A percentile compares a stretch with the other conserved stretches of the same genome.
Conservation (phyloP, 1,140 invertebrate species). For the Drosophila melanogaster region Release_6_plus_ISO1_MT NT_037436.4:11845001-11845500, state of each 20-base stretch:
- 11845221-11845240: background rate
- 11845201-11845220: slow-evolving; percentile 19
- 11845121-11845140: slow-evolving; percentile 67
- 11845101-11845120: slow-evolving; percentile 6
- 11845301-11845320: background rate
- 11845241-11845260: background rate
- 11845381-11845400: background rate
- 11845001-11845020: background rate
- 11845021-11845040: slow-evolving; percentile 42
- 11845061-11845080: slow-evolving; percentile 35
- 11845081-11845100: slow-evolving; percentile 42
- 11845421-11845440: too few relatives aligned
- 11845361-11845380: background rate
- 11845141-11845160: slow-evolving; percentile 48
- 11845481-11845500: too few relatives aligned
- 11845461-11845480: too few relatives aligned
- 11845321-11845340: background rate
- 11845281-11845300: slow-evolving; percentile 2
- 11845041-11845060: slow-evolving; percentile 74
- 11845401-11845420: background rate
- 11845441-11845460: too few relatives aligned
- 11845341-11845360: background rate
- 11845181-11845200: slow-evolving; percentile 6
- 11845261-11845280: slow-evolving; percentile 19
- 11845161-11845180: slow-evolving; percentile 37